Evolutionary conservation across 2,888 invertebrate species (phyloP).

Genomic region (Pelosia muscerda): DNA sequence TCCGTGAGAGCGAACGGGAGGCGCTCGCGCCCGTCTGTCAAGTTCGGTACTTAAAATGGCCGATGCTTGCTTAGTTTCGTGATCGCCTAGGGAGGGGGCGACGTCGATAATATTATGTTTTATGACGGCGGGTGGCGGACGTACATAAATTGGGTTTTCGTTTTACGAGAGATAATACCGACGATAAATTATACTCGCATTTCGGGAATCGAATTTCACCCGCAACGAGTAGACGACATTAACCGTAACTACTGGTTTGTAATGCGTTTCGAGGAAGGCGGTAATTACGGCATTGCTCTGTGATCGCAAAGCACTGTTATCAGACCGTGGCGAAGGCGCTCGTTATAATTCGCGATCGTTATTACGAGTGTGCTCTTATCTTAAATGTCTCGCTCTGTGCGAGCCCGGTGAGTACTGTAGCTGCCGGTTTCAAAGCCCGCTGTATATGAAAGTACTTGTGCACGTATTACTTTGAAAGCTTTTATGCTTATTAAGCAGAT

Average conservation of each 20-base stretch:
- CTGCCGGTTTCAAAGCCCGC: conserved; percentile 42
- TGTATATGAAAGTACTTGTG: conserved; percentile 40
- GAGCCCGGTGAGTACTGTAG: conserved; percentile 56
- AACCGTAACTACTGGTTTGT: conserved; percentile 48
- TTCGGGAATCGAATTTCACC: conserved; percentile 71
- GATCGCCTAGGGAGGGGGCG: conserved; percentile 84
- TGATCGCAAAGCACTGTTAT: conserved; percentile 65
- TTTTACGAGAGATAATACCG: conserved; percentile 81
- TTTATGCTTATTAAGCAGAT: conserved; percentile 47
- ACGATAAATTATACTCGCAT: conserved; percentile 78
- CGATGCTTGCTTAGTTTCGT: conserved; percentile 84
- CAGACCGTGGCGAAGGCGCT: conserved; percentile 73
- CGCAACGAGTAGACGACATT: conserved; percentile 56
- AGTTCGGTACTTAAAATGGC: conserved; percentile 82
- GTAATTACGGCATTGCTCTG: conserved; percentile 65
- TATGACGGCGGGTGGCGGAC: conserved; percentile 77
- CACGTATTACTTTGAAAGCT: conserved; percentile 54
- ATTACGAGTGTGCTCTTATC: conserved; percentile 65
- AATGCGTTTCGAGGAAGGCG: conserved; percentile 63
- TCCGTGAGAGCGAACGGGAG: conserved; percentile 36
- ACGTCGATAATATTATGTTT: conserved; percentile 85
- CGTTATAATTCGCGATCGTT: conserved; percentile 71
- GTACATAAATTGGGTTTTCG: conserved; percentile 82
- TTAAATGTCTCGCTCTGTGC: conserved; percentile 61
- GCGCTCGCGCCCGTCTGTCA: conserved; percentile 70